phyloP scores from a whole-genome alignment of 2,113 vertebrate genomes.

The Neodontobutis hainanensis region DNA sequence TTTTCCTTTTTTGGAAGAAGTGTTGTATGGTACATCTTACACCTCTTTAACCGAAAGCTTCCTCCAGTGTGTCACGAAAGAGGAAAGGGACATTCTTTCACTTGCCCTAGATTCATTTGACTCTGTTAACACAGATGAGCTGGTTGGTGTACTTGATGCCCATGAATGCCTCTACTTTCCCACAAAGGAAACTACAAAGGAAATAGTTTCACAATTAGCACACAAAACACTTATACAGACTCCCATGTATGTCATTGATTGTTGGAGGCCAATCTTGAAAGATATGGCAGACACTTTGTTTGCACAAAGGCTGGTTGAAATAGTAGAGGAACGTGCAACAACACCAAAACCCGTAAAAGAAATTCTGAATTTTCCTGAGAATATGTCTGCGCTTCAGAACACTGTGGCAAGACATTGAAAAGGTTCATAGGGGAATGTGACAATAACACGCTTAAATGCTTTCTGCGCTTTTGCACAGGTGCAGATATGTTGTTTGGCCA shows the following conservation, averaged over 20 bases:
- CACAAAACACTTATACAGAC: conserved; percentile 1
- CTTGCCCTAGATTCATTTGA: not conserved
- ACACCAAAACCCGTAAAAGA: not conserved
- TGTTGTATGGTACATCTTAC: not conserved
- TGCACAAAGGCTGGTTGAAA: too few species aligned
- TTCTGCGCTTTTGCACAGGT: not conserved
- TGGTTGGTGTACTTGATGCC: too few species aligned
- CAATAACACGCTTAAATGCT: not conserved
- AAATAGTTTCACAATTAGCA: too few species aligned
- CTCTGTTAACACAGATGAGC: too few species aligned
- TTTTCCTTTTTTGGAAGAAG: not conserved
- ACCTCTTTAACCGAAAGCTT: not conserved
- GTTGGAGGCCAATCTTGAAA: not conserved
- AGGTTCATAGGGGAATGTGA: too few species aligned
- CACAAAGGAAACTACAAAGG: too few species aligned
- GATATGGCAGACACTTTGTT: not conserved
- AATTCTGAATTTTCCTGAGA: too few species aligned
- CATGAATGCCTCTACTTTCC: too few species aligned
- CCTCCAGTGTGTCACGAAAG: not conserved
- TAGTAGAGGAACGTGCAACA: not conserved
- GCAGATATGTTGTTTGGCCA: not conserved
- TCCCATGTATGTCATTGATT: not conserved
- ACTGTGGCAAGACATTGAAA: not conserved
- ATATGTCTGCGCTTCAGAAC: not conserved
- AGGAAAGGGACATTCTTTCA: not conserved